Evolutionary conservation across 2,888 invertebrate genomes (phyloP), one percentile per base, ranked within the genome.

Genomic region (Melinopterus prodromus): DNA sequence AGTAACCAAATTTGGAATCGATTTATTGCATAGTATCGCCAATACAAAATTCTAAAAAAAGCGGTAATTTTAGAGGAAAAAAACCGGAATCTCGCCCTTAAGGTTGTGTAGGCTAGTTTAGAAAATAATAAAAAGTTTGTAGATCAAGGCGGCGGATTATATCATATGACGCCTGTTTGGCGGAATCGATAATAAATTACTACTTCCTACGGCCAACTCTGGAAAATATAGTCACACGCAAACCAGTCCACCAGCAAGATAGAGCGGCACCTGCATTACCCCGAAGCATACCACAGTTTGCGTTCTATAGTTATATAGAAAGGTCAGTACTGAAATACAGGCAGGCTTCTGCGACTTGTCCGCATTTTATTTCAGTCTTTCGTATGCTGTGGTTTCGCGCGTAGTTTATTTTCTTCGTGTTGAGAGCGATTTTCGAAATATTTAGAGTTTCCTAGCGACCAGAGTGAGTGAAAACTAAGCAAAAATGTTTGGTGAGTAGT

Each of bases 141-240:
- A 26, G 26, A 26, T 26, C 26, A 26, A 26, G 26, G 2, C 37
- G 16, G 6, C 37, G 16, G 37, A 71, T 71, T 74, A 74, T 71
- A 74, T 74, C 15, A n/a, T 74, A 74, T 76, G 80, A 78, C 80
- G 78, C 80, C 80, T 80, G 78, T 78, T 76, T 78, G 80, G 76
- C 80, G 78, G 80, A 80, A 80, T 80, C 80, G 76, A 80, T 80
- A 80, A 12, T 53, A 53, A 9, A 9, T 53, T 53, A 12, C 53
- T 53, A 12, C 53, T 53, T 53, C 53, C 53, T 53, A 1, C 53
- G 5, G 53, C 53, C 9, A 1, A 53, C 9, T 53, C 53, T 71
- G 80, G 12, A 53, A 76, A 80, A 78, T 77, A 70, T 74, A 72
- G 77, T 77, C 76, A 69, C 71, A 71, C 78, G 77, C 76, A 78